A percentile compares a stretch with the other conserved stretches of the same genome.
These are phyloP conservation scores for Synodontis membranacea DNA, from an alignment of 2,113 vertebrate genomes.

Conservation along the genomic window DNA sequence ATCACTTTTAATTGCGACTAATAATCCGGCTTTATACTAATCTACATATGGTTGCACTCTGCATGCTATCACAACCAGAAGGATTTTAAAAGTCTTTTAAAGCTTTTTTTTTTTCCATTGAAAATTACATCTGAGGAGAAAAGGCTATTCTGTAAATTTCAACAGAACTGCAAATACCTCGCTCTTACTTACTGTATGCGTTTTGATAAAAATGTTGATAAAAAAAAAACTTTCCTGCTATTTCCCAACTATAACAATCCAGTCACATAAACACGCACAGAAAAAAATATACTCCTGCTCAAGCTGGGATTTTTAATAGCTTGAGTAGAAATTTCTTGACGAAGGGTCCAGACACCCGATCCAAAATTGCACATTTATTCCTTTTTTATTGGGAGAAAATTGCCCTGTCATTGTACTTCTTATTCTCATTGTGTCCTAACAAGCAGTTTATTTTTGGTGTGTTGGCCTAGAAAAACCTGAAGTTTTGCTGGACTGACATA, in stretches of 20 bases:
- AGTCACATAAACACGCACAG: neutral
- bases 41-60: conserved; percentile 54
- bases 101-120: neutral
- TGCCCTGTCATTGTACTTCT: neutral
- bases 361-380: conserved; percentile 9
- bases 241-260: neutral
- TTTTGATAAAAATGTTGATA: neutral
- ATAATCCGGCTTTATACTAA: conserved; percentile 37
- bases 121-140: neutral
- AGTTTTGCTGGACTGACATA: neutral
- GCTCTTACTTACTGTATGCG: neutral
- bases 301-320: neutral
- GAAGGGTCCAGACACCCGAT: neutral
- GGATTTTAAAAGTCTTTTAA: conserved; percentile 30
- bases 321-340: neutral
- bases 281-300: neutral
- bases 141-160: neutral
- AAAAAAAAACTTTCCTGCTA: neutral
- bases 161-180: neutral
- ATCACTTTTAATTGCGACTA: conserved; percentile 52
- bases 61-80: conserved; percentile 46
- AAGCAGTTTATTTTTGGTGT: conserved; percentile 8
- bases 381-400: conserved; percentile 26
- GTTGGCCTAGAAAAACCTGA: conserved; percentile 15
- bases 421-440: neutral